Percentiles rank a stretch among this genome's conserved stretches.
These are phyloP conservation scores for Halcyon badia DNA, from an alignment of 2,797 vertebrate genomes.

Conservation along the genomic window DNA sequence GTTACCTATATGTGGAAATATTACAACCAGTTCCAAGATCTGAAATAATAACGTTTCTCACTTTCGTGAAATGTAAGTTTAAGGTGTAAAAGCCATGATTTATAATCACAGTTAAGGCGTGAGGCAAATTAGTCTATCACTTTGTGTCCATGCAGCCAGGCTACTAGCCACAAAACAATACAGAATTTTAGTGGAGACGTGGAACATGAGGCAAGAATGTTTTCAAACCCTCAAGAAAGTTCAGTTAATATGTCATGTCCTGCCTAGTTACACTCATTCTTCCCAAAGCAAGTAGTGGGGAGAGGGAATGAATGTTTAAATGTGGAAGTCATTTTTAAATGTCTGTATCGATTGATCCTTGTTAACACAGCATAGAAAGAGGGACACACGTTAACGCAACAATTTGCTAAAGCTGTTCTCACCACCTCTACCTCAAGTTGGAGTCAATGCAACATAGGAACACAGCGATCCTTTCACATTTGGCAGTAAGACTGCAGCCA, in stretches of 20 bases:
- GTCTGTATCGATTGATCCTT: neutral
- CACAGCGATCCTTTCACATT: neutral
- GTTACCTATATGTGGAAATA: neutral
- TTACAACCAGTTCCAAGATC: neutral
- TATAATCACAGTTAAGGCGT: neutral
- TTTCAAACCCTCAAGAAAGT: conserved; percentile 25
- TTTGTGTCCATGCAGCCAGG: neutral
- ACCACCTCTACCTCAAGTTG: neutral
- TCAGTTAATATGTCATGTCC: neutral
- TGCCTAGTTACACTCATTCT: conserved; percentile 15
- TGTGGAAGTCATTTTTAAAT: neutral
- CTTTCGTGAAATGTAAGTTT: neutral
- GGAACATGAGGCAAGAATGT: neutral
- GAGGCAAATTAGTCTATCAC: neutral
- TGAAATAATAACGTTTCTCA: neutral
- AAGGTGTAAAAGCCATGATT: neutral
- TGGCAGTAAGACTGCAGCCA: conserved; percentile 16
- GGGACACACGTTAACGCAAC: neutral
- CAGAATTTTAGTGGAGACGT: neutral
- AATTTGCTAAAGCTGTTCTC: neutral
- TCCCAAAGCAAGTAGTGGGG: conserved; percentile 15
- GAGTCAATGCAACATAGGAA: neutral
- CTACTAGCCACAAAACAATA: neutral
- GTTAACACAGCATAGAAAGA: neutral
- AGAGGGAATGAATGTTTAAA: conserved; percentile 13